Evolutionary conservation across 2,113 vertebrate genomes (phyloP).

Genomic region (Rhinoderma darwinii): DNA sequence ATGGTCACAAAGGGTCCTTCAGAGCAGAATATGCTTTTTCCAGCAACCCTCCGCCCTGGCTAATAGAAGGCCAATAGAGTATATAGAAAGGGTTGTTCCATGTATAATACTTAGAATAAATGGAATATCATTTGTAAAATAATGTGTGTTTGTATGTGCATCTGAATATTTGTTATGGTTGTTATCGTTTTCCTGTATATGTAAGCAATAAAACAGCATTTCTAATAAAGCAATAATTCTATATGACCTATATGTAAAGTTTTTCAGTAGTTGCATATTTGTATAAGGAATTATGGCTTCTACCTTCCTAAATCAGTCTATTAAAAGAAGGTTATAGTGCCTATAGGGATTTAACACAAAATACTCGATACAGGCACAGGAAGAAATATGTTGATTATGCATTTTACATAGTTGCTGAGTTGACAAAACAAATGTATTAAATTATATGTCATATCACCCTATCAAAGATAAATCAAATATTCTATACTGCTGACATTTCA

Average conservation of each 20-base stretch:
- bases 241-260: not conserved
- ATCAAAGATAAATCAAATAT: constrained; percentile 61
- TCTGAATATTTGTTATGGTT: not conserved
- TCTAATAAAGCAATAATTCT: not conserved
- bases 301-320: constrained; percentile 1
- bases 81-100: not conserved
- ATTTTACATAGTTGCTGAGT: constrained; percentile 55
- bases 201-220: not conserved
- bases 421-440: constrained; percentile 57
- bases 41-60: not conserved
- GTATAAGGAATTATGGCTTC: constrained; percentile 28
- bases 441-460: constrained; percentile 59
- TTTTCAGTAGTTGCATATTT: constrained; percentile 6
- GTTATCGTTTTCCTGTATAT: not conserved
- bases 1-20: no score
- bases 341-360: constrained; percentile 52
- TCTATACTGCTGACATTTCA: constrained; percentile 59
- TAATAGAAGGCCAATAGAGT: not conserved
- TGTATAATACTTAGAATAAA: not conserved
- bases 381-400: constrained; percentile 59
- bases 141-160: not conserved
- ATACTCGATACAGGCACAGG: constrained; percentile 24
- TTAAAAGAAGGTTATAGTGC: constrained; percentile 55
- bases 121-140: not conserved
- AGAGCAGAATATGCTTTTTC: no score